Evolutionary conservation across 2,888 invertebrate genomes (phyloP).

Genomic region (Tachina lurida): DNA sequence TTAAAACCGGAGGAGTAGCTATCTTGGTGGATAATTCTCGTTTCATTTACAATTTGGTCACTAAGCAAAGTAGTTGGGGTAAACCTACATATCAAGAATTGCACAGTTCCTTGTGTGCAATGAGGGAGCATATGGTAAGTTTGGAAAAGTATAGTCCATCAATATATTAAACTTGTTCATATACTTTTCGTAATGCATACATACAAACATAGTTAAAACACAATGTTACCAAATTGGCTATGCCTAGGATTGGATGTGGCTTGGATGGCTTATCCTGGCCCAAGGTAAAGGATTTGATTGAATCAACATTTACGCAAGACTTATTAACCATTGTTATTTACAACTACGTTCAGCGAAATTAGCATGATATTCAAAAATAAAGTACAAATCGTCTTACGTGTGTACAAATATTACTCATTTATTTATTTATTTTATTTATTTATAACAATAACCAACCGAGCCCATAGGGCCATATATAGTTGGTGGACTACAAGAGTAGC

Average conservation of each 20-base stretch:
- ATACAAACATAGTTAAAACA: constrained; percentile 78
- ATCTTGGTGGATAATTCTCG: constrained; percentile 80
- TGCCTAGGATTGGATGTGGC: constrained; percentile 87
- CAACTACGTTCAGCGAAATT: constrained; percentile 78
- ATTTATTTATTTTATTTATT: too few relatives aligned
- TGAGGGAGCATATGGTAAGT: constrained; percentile 81
- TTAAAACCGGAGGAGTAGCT: constrained; percentile 83
- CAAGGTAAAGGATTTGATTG: constrained; percentile 84
- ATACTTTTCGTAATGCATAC: neutral
- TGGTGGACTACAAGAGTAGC: too few relatives aligned
- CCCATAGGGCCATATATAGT: too few relatives aligned
- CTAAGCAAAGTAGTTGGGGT: constrained; percentile 84
- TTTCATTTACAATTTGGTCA: constrained; percentile 85
- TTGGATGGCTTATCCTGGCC: constrained; percentile 86
- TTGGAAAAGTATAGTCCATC: neutral
- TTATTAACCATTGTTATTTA: constrained; percentile 84
- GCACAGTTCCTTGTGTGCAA: constrained; percentile 80
- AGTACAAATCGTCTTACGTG: neutral
- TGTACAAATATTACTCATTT: neutral
- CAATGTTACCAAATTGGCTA: constrained; percentile 84
- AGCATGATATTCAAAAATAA: neutral
- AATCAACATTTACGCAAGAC: constrained; percentile 84
- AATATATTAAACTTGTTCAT: neutral
- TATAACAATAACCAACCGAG: too few relatives aligned
- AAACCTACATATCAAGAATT: constrained; percentile 84